These are phyloP conservation scores for Icerya purchasi DNA, from an alignment of 2,888 invertebrate genomes.

Conservation along the genomic window DNA sequence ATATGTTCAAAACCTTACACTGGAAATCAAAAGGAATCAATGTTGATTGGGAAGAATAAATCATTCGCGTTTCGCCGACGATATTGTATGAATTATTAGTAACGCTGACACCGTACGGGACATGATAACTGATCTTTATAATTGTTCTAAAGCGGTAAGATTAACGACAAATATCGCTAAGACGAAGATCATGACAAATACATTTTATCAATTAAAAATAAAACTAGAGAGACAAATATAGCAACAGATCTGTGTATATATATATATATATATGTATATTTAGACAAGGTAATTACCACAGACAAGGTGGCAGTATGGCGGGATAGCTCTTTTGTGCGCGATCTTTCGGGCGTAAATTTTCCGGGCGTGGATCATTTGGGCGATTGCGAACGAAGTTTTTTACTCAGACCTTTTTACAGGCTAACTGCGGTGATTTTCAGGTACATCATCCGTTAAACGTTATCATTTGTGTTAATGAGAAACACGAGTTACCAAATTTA, in stretches of 20 bases:
- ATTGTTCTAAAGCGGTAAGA: not conserved
- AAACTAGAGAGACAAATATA: not conserved
- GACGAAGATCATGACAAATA: not conserved
- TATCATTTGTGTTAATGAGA: no score
- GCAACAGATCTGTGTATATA: not conserved
- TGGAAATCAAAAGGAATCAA: not conserved
- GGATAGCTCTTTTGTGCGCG: no score
- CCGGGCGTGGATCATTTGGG: no score
- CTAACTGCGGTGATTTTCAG: no score
- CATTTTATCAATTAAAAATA: not conserved
- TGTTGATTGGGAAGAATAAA: not conserved
- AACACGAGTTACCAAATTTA: no score
- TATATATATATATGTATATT: not conserved
- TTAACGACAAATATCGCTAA: not conserved
- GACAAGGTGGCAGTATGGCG: not conserved
- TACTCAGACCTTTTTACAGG: no score
- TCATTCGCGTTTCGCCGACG: constrained; percentile 1
- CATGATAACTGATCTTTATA: not conserved
- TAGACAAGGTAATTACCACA: not conserved
- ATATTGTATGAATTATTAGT: not conserved
- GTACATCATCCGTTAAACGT: no score
- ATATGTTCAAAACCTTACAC: not conserved
- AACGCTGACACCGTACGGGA: not conserved
- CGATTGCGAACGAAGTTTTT: no score
- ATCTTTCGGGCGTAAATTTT: no score